Conservation (phyloP, 2,888 invertebrate species). For the Sarcophaga subvicina region DNA sequence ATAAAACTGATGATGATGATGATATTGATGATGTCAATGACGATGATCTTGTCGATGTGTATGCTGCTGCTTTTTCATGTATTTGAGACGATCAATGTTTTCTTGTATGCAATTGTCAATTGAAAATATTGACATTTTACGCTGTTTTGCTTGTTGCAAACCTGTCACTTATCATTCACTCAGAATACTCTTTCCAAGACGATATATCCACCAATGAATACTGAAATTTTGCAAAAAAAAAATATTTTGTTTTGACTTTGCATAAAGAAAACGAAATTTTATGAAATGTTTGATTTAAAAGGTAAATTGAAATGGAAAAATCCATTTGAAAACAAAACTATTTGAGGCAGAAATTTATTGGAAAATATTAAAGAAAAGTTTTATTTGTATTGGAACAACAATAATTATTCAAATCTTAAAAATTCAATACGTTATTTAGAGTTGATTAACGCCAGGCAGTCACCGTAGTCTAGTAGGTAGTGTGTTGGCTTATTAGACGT, state of each 20-base stretch:
- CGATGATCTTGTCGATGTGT: constrained; percentile 26
- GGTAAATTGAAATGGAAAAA: too few relatives aligned
- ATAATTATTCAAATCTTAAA: too few relatives aligned
- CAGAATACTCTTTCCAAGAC: constrained; percentile 55
- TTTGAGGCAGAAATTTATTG: too few relatives aligned
- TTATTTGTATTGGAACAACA: too few relatives aligned
- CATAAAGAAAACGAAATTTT: too few relatives aligned
- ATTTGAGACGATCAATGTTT: neutral
- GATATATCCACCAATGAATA: constrained; percentile 16
- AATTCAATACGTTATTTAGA: too few relatives aligned
- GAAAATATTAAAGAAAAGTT: too few relatives aligned
- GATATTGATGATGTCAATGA: constrained; percentile 14
- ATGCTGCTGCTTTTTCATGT: constrained; percentile 25
- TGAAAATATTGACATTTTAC: constrained; percentile 69
- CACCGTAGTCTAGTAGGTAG: too few relatives aligned
- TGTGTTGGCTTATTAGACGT: too few relatives aligned
- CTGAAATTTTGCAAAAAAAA: neutral
- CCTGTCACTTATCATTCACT: constrained; percentile 70
- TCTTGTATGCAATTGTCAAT: constrained; percentile 69
- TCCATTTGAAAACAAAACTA: too few relatives aligned
- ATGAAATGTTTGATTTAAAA: too few relatives aligned
- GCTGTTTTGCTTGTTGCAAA: constrained; percentile 69
- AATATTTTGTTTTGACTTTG: neutral
- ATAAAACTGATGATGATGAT: neutral
- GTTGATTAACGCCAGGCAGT: too few relatives aligned